A percentile compares a stretch with the other conserved stretches of the same genome.
Conservation (phyloP, 2,113 vertebrate species). For the Petromus typicus region DNA sequence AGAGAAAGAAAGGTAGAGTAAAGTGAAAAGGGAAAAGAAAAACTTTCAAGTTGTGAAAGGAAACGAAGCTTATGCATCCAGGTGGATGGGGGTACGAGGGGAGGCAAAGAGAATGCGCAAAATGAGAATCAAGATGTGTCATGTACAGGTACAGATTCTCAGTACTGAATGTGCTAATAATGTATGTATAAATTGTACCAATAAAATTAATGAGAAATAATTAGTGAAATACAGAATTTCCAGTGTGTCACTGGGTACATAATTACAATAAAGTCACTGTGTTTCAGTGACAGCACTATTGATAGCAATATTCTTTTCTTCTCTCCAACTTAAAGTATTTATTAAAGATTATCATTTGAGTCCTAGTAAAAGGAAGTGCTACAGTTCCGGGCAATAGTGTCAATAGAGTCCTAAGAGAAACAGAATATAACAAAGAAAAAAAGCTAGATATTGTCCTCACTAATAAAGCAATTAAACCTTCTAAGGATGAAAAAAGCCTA, state of each 20-base stretch:
- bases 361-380: background rate
- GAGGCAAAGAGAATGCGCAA: no score
- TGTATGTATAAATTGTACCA: no score
- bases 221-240: background rate
- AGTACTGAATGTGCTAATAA: no score
- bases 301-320: accelerated
- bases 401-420: background rate
- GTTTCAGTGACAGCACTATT: background rate
- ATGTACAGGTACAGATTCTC: no score
- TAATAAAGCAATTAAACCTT: background rate
- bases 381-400: no score
- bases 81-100: no score
- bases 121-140: no score
- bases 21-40: no score
- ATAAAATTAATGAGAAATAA: no score
- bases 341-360: background rate
- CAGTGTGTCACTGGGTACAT: background rate
- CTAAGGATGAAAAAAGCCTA: background rate
- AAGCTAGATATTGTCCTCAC: background rate
- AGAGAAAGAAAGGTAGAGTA: no score
- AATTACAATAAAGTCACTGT: background rate
- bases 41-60: no score
- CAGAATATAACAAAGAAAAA: background rate
- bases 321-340: background rate
- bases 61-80: no score